phyloP scores from a whole-genome alignment of 2,113 vertebrate species.

The Arothron firmamentum region DNA sequence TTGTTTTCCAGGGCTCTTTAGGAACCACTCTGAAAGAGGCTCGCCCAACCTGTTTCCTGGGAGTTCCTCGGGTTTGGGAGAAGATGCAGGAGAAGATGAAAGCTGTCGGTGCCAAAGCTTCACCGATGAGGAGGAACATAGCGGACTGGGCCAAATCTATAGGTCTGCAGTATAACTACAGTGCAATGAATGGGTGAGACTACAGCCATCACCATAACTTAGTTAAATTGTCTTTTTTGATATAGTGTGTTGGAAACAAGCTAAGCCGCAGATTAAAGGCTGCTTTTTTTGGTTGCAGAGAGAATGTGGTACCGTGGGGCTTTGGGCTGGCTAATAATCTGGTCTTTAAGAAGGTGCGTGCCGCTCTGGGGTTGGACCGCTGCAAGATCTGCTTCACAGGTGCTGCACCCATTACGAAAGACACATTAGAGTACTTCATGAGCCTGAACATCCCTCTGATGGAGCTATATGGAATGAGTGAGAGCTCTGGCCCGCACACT shows the following conservation, averaged over 20 bases:
- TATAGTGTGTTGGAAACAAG: neutral
- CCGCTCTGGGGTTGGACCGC: conserved; percentile 70
- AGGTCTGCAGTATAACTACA: conserved; percentile 74
- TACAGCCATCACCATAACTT: neutral
- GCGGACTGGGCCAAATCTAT: conserved; percentile 71
- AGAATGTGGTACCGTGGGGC: conserved; percentile 67
- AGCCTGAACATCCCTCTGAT: conserved; percentile 73
- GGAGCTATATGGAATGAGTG: conserved; percentile 77
- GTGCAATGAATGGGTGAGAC: conserved; percentile 71
- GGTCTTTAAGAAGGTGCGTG: conserved; percentile 72
- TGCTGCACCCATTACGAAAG: conserved; percentile 73
- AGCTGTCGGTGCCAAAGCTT: conserved; percentile 54
- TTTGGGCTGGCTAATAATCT: conserved; percentile 74
- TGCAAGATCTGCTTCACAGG: conserved; percentile 68
- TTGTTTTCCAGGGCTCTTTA: conserved; percentile 66
- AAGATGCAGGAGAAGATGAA: conserved; percentile 80
- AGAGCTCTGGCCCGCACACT: conserved; percentile 73
- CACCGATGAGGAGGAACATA: conserved; percentile 61
- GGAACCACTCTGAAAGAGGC: conserved; percentile 65
- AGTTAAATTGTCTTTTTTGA: neutral
- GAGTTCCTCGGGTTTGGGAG: conserved; percentile 80
- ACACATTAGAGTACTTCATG: conserved; percentile 80
- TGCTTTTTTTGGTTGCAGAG: conserved; percentile 46
- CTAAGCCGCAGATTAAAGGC: neutral
- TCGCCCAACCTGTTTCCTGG: conserved; percentile 64